These are phyloP conservation scores for Pammene aurita DNA, from an alignment of 2,888 invertebrate species.

Conservation along the genomic window DNA sequence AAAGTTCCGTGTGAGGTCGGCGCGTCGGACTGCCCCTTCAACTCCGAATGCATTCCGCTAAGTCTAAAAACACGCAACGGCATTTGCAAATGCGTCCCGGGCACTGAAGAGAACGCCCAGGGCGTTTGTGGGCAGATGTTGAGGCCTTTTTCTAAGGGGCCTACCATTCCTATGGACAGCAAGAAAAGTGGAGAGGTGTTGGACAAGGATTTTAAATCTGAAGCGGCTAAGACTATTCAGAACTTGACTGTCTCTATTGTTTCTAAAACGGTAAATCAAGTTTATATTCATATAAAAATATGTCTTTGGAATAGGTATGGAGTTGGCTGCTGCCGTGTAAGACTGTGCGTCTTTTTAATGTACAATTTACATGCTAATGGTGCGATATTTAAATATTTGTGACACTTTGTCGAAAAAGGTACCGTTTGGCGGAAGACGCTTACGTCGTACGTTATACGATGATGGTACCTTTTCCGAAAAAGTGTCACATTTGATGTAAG, in stretches of 20 bases:
- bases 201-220: slow-evolving; percentile 63
- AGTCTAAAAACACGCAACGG: slow-evolving; percentile 84
- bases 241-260: slow-evolving; percentile 88
- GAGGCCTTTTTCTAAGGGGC: slow-evolving; percentile 73
- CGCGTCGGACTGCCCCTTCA: slow-evolving; percentile 84
- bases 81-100: slow-evolving; percentile 87
- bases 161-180: slow-evolving; percentile 63
- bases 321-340: too few relatives aligned
- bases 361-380: too few relatives aligned
- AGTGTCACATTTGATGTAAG: too few relatives aligned
- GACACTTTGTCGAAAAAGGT: too few relatives aligned
- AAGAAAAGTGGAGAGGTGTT: slow-evolving; percentile 63
- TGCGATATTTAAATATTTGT: too few relatives aligned
- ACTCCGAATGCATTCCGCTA: slow-evolving; percentile 87
- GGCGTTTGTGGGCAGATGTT: slow-evolving; percentile 65
- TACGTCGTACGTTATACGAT: too few relatives aligned
- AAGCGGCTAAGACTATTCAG: slow-evolving; percentile 82
- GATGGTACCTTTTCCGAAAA: too few relatives aligned
- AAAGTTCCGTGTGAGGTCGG: slow-evolving; percentile 85
- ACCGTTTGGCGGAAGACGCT: too few relatives aligned
- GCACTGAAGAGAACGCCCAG: slow-evolving; percentile 78
- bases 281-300: not conserved
- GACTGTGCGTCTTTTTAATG: too few relatives aligned
- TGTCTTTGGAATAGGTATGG: not conserved
- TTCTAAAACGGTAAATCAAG: slow-evolving; percentile 86